These are phyloP conservation scores for Pelobates fuscus DNA, from an alignment of 2,113 vertebrate species.

Conservation along the genomic window DNA sequence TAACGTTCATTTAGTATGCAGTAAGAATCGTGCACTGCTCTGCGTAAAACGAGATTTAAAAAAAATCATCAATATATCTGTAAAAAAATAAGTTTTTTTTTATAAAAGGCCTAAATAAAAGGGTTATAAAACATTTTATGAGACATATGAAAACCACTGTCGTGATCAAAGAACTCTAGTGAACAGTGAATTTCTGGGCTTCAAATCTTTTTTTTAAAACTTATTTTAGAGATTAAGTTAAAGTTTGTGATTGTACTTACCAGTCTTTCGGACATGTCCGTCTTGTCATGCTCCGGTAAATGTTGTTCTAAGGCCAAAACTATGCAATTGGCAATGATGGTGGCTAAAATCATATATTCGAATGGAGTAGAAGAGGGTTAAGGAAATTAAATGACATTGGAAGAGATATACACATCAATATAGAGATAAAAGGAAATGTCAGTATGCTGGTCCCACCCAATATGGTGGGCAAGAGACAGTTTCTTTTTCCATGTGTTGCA, in stretches of 20 bases:
- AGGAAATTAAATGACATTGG: conserved; percentile 60
- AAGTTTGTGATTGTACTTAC: no score
- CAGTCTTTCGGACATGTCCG: conserved; percentile 93
- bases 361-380: conserved; percentile 87
- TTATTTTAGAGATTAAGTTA: no score
- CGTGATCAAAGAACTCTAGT: no score
- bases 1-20: background rate
- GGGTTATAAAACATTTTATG: no score
- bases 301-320: conserved; percentile 95
- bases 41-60: no score
- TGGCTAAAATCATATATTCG: conserved; percentile 97
- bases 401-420: background rate
- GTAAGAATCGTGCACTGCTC: background rate
- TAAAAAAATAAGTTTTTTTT: no score
- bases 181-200: no score
- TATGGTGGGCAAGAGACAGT: background rate
- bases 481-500: no score
- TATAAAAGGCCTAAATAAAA: no score
- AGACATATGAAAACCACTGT: no score
- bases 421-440: background rate
- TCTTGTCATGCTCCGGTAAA: conserved; percentile 90
- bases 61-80: no score
- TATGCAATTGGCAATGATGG: conserved; percentile 97
- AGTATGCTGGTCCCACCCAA: background rate
- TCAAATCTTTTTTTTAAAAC: no score